phyloP scores from a whole-genome alignment of 2,888 invertebrate species.

The Drosophila nigricruria region DNA sequence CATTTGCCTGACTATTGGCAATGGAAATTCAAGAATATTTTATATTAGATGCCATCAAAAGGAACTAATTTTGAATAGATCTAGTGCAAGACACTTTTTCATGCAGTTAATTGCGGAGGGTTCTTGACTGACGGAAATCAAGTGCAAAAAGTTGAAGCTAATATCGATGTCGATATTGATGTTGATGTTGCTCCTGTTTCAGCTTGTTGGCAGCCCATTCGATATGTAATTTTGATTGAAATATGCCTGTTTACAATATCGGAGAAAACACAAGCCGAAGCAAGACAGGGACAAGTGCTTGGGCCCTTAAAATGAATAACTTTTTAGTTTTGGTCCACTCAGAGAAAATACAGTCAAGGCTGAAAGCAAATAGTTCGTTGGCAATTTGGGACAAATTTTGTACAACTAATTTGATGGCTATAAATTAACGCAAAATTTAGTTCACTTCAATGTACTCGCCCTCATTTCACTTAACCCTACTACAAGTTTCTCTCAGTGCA shows the following conservation, averaged over 20 bases:
- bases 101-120: conserved; percentile 75
- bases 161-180: conserved; percentile 21
- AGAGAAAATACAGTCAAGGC: not conserved
- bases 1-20: conserved; percentile 39
- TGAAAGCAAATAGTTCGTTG: not conserved
- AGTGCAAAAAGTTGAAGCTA: conserved; percentile 31
- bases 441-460: not conserved
- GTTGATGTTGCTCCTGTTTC: conserved; percentile 30
- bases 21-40: not conserved
- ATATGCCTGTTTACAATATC: conserved; percentile 74
- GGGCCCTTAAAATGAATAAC: conserved; percentile 56
- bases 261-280: conserved; percentile 38
- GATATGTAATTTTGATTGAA: conserved; percentile 80
- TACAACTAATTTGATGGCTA: not conserved
- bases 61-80: not conserved
- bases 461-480: too few relatives aligned
- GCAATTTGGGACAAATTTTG: not conserved
- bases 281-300: conserved; percentile 30
- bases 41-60: not conserved
- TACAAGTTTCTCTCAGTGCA: conserved; percentile 48
- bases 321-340: conserved; percentile 39
- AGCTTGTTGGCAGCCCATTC: conserved; percentile 50
- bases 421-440: not conserved
- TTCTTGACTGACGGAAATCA: conserved; percentile 37
- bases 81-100: conserved; percentile 42